Evolutionary conservation across 2,113 vertebrate species (phyloP).

Genomic region (Grammomys surdaster): DNA sequence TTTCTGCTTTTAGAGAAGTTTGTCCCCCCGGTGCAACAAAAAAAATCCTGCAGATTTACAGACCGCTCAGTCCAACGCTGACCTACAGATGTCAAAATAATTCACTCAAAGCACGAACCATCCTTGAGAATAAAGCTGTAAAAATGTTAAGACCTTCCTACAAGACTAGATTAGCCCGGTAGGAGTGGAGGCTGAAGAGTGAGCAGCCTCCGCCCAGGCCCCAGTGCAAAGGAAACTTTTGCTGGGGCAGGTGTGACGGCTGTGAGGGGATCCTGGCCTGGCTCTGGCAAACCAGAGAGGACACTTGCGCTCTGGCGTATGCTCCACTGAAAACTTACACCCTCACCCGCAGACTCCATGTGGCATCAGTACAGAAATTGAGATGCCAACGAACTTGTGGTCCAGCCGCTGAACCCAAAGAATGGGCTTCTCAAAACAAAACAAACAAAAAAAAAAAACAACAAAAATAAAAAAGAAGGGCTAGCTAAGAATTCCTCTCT

Average conservation of each 20-base stretch:
- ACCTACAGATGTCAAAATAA: not conserved
- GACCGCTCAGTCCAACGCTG: not conserved
- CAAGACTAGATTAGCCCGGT: not conserved
- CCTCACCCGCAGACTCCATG: not conserved
- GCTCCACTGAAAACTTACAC: not conserved
- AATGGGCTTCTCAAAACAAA: not conserved
- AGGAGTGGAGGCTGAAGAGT: not conserved
- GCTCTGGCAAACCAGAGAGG: not conserved
- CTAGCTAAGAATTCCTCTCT: not conserved
- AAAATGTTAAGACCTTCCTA: not conserved
- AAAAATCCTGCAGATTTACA: not conserved
- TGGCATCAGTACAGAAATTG: not conserved
- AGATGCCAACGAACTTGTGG: not conserved
- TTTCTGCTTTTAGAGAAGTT: conserved; percentile 31
- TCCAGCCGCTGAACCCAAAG: not conserved
- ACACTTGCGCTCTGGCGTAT: accelerated
- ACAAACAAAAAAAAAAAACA: not conserved
- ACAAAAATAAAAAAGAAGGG: not conserved
- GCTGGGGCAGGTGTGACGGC: not conserved
- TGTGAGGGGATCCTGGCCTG: not conserved
- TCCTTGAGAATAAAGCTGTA: conserved; percentile 22
- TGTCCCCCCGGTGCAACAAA: conserved; percentile 62
- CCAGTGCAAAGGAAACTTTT: not conserved
- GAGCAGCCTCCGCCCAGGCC: not conserved
- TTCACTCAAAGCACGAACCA: not conserved